These are phyloP conservation scores for Polyommatus icarus DNA, from an alignment of 2,888 invertebrate genomes.

Conservation along the genomic window DNA sequence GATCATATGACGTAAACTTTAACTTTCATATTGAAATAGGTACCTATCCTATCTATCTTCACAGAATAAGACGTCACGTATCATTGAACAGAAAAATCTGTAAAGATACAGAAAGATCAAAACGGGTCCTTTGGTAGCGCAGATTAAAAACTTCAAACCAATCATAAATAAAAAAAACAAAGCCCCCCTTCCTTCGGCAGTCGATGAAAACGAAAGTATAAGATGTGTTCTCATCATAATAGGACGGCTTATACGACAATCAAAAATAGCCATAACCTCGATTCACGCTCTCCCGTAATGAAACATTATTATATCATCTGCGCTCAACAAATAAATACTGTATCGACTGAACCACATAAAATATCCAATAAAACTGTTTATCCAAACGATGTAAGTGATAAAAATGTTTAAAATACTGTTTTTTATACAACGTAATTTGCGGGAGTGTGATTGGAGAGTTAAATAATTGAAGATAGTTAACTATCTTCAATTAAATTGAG, in stretches of 20 bases:
- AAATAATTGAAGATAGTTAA: neutral
- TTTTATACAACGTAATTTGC: neutral
- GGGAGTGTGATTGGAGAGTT: neutral
- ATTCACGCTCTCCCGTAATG: neutral
- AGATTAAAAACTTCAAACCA: neutral
- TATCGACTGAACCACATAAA: neutral
- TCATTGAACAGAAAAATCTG: too few relatives aligned
- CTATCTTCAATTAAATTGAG: neutral
- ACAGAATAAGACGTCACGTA: too few relatives aligned
- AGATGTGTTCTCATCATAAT: neutral
- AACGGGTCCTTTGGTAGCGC: too few relatives aligned
- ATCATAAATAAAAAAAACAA: neutral
- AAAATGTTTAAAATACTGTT: neutral
- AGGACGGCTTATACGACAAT: neutral
- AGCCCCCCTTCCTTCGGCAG: neutral
- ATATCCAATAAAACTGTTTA: neutral
- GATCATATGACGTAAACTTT: too few relatives aligned
- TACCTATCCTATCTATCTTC: too few relatives aligned
- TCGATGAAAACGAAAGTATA: neutral
- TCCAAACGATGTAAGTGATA: neutral
- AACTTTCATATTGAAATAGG: too few relatives aligned
- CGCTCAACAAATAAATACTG: neutral
- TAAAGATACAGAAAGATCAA: too few relatives aligned
- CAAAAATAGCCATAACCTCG: constrained; percentile 3
- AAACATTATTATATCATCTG: neutral